Conservation (phyloP, 2,797 vertebrate species). For the Ispidina lecontei region DNA sequence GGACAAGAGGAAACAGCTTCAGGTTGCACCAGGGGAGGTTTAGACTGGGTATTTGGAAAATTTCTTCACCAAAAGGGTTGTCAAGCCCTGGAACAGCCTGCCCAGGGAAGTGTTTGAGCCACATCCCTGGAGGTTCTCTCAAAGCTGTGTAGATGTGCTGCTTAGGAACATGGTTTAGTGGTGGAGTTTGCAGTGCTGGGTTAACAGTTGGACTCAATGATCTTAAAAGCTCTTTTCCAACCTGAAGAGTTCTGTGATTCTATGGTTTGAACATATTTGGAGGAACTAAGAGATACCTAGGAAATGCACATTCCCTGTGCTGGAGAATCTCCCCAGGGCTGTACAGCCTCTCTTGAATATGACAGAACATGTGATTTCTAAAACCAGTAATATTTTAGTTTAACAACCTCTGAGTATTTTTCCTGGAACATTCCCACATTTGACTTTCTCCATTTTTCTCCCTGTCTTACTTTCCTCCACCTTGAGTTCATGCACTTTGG, state of each 20-base stretch:
- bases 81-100: not conserved
- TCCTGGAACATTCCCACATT: not conserved
- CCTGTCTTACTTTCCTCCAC: slow-evolving; percentile 20
- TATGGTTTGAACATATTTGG: not conserved
- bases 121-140: not conserved
- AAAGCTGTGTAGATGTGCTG: not conserved
- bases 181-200: not conserved
- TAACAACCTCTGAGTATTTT: not conserved
- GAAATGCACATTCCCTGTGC: not conserved
- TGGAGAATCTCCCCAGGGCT: not conserved
- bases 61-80: not conserved
- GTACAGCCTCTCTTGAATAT: not conserved
- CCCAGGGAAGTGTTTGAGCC: not conserved
- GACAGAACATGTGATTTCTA: not conserved
- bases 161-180: not conserved
- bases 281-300: not conserved
- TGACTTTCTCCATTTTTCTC: slow-evolving; percentile 20
- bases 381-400: not conserved
- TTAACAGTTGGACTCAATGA: fast-evolving
- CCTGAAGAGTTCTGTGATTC: not conserved
- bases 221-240: not conserved
- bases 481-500: slow-evolving; percentile 27
- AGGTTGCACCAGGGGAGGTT: not conserved
- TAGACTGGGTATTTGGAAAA: not conserved
- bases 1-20: not conserved